Evolutionary conservation across 2,888 invertebrate species (phyloP), one percentile per base, ranked within the genome.

Genomic region (Athalia circularis): DNA sequence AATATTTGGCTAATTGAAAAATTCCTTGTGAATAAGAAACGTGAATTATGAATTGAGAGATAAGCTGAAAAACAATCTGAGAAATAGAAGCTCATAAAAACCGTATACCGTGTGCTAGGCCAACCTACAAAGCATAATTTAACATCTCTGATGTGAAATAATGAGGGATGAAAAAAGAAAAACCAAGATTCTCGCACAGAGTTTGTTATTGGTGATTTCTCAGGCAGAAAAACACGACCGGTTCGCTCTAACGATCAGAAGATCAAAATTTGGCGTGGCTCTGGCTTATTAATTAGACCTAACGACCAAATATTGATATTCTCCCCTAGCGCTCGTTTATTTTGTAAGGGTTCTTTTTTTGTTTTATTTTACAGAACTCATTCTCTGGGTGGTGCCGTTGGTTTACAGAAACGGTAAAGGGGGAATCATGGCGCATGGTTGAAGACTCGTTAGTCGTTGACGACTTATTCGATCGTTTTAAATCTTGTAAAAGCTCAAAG

Each of bases 231-330:
- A 68, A 68, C 54, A n/a, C 5, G 9, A 54, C 68, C 50, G 11
- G 50, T 45, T 52, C 68, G 68, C 43, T 52, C 54, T 50, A 48
- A 9, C 4, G 67, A 67, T 70, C 47, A 11, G 47, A 45, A 59
- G 59, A 72, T 72, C 59, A 59, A 59, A 59, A 57, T 45, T 59
- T 72, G 45, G 0, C n/a, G 13, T 43, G 54, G 54, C 9, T 54
- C 54, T 54, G 45, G 47, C 45, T 72, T 72, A 72, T 72, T 72
- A 72, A 72, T 72, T 72, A 47, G 47, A 57, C 59, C 59, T 72
- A 72, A 72, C 59, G 72, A 72, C 59, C 72, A 72, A 72, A 72
- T 72, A 72, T 72, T 72, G 59, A 72, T 45, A 47, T 11, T 59
- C 59, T 57, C 8, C 45, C 29, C 29, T 29, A 29, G 29, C 29